Evolutionary conservation across 2,888 invertebrate genomes (phyloP).

Genomic region (Callosobruchus maculatus): DNA sequence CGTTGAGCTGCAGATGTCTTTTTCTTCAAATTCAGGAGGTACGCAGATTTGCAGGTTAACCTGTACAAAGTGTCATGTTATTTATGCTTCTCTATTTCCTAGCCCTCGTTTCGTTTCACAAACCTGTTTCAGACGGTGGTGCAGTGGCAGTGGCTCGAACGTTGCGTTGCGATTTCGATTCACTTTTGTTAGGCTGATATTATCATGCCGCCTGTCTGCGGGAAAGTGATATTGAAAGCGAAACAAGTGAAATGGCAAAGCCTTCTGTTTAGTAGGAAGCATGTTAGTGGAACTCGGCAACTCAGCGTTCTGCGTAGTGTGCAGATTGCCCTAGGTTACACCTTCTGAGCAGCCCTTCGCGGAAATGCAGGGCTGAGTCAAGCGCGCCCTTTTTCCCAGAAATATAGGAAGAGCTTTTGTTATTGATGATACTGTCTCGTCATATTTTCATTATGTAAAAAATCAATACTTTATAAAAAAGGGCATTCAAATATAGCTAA

Average conservation of each 20-base stretch:
- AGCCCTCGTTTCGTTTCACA: conserved; percentile 17
- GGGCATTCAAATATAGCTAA: no score
- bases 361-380: background rate
- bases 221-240: conserved; percentile 31
- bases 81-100: conserved; percentile 6
- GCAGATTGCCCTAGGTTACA: conserved; percentile 45
- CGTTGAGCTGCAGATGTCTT: conserved; percentile 61
- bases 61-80: conserved; percentile 13
- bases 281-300: conserved; percentile 28
- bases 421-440: no score
- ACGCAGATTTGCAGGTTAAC: conserved; percentile 44
- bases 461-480: no score
- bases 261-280: background rate
- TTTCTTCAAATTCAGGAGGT: conserved; percentile 60
- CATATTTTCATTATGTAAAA: no score
- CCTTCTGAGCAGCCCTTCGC: conserved; percentile 23
- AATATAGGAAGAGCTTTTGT: no score
- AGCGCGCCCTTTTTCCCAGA: no score
- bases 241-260: conserved; percentile 15
- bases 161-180: conserved; percentile 25
- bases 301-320: conserved; percentile 19
- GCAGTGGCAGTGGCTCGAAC: background rate
- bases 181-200: conserved; percentile 29
- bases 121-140: conserved; percentile 20
- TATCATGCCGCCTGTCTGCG: conserved; percentile 9